Evolutionary conservation across 2,888 invertebrate genomes (phyloP), one percentile per base, ranked within the genome.

Genomic region (Hirudinaria manillensis): DNA sequence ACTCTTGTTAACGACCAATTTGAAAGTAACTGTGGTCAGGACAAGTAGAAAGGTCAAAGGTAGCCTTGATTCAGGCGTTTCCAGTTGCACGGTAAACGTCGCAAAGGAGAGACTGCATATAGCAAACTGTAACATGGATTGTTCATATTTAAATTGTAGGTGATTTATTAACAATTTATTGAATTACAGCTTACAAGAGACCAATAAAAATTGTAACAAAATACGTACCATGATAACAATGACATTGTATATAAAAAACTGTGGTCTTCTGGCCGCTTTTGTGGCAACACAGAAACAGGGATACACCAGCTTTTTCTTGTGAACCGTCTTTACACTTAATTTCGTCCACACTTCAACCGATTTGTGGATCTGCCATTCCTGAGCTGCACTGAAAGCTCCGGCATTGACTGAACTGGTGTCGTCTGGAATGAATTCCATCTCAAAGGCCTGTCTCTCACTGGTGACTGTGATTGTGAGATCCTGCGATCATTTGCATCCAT

Each of bases 341-440:
- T 74, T 74, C 24, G 65, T 76, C 74, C 76, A 72, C 36, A 76
- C 73, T 51, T 53, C 67, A 24, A 76, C 74, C 66, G 72, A 21
- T 72, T 82, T 80, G 77, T 81, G 80, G 21, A 83, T 78, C 36
- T 80, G 77, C 83, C 83, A 83, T 77, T 83, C 83, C 78, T 83
- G 83, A 65, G 82, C 83, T 77, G 83, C 83, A 24, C 82, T 79
- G 77, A 83, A 82, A 74, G 81, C 67, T 81, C 55, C 72, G 19
- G 72, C 65, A 66, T 78, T 77, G 29, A 77, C 76, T 16, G 70
- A 61, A 65, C 74, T 75, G 21, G 72, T 71, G 65, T 77, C 74
- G 56, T 77, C 76, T 0, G 55, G 75, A 19, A 77, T 45, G n/a
- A 78, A 76, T 36, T 77, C 76, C 61, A 78, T 34, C 65, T 77